A percentile compares a stretch with the other conserved stretches of the same genome.
phyloP scores from a whole-genome alignment of 2,113 vertebrate genomes.

The Micromys minutus region DNA sequence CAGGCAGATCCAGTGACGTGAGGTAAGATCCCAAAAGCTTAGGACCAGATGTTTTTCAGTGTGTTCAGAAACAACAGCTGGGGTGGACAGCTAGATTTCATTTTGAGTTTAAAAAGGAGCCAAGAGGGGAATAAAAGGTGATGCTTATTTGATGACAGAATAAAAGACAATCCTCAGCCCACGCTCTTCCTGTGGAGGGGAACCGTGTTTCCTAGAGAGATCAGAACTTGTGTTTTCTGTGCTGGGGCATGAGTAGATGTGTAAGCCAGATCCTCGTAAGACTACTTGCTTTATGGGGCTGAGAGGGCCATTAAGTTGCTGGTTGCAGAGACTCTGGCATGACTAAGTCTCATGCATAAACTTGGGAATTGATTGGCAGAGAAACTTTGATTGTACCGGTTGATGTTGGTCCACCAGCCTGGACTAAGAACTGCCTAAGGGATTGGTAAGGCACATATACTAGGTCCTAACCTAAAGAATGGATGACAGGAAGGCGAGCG shows the following conservation, averaged over 20 bases:
- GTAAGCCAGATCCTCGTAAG: neutral
- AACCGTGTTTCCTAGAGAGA: neutral
- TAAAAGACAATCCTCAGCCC: slow-evolving; percentile 3
- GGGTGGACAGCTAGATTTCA: neutral
- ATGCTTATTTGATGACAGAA: slow-evolving; percentile 8
- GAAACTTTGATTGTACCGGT: neutral
- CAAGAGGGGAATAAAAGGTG: slow-evolving; percentile 8
- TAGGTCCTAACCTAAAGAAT: neutral
- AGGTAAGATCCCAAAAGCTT: neutral
- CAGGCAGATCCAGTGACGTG: neutral
- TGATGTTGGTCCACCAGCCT: no score
- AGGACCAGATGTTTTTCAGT: neutral
- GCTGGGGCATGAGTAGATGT: neutral
- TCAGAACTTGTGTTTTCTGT: neutral
- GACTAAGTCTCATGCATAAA: slow-evolving; percentile 27
- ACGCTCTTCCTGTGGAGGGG: neutral
- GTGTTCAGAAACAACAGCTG: neutral
- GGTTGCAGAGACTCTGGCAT: neutral
- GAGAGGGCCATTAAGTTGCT: neutral
- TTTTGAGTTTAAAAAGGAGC: slow-evolving; percentile 1
- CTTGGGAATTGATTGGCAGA: neutral
- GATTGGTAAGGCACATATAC: neutral
- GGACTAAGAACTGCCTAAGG: neutral
- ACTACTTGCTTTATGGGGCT: neutral
- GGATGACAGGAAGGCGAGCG: neutral